Evolutionary conservation across 1,140 invertebrate species (phyloP).

Genomic region (Dreissena polymorpha): DNA sequence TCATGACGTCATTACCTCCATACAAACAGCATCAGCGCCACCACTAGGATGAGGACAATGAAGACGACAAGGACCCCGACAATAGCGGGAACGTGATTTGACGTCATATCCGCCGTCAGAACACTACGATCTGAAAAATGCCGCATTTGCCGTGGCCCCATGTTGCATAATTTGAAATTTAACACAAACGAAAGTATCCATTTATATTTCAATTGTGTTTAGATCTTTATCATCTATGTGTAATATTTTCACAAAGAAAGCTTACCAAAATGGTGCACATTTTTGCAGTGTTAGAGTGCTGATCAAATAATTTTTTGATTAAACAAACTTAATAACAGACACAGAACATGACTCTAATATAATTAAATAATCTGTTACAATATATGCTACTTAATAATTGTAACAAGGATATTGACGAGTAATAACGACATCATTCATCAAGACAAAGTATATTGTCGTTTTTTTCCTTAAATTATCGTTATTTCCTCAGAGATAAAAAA

Average conservation of each 20-base stretch:
- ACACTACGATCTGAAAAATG: constrained; percentile 55
- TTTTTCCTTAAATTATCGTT: background rate
- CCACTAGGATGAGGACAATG: constrained; percentile 72
- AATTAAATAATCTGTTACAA: too few species aligned
- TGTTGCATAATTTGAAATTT: background rate
- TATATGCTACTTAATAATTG: too few species aligned
- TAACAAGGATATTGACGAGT: too few species aligned
- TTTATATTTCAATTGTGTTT: background rate
- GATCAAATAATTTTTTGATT: too few species aligned
- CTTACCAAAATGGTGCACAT: too few species aligned
- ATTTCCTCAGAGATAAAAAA: background rate
- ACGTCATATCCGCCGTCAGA: constrained; percentile 59
- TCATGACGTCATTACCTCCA: constrained; percentile 68
- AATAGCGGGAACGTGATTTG: constrained; percentile 72
- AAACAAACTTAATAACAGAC: too few species aligned
- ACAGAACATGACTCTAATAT: too few species aligned
- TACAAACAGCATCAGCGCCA: constrained; percentile 71
- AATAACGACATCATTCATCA: too few species aligned
- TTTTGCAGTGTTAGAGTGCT: too few species aligned
- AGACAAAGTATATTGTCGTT: too few species aligned
- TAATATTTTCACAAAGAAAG: too few species aligned
- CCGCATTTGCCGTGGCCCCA: background rate
- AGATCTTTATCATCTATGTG: background rate
- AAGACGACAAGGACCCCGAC: constrained; percentile 74
- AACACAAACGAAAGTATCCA: background rate